These are phyloP conservation scores for Eupithecia subfuscata DNA, from an alignment of 2,888 invertebrate species.

Conservation along the genomic window DNA sequence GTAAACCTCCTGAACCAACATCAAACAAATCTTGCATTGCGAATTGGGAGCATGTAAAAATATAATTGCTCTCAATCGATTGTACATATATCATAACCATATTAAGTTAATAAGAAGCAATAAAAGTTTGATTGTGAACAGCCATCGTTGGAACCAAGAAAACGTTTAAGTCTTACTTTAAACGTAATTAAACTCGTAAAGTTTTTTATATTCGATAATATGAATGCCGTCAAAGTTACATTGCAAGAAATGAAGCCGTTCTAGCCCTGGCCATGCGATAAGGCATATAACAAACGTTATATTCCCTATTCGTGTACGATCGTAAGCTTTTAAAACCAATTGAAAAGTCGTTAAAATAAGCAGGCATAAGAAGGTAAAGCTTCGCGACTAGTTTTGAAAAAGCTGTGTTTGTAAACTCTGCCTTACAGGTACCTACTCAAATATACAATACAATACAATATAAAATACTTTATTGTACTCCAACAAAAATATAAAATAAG, in stretches of 20 bases:
- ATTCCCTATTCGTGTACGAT: background rate
- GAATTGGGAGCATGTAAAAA: background rate
- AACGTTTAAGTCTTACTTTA: constrained; percentile 42
- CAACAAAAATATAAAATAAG: no score
- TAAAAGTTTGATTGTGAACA: constrained; percentile 38
- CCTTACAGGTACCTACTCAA: background rate
- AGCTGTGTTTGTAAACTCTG: background rate
- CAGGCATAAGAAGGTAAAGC: background rate
- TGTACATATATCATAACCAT: background rate
- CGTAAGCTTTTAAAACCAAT: background rate
- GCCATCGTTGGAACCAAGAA: constrained; percentile 43
- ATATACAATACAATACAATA: no score
- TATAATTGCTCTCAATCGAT: background rate
- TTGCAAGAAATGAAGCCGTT: constrained; percentile 47
- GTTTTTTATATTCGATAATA: constrained; percentile 53
- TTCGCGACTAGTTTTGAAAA: background rate
- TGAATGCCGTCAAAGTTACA: constrained; percentile 57
- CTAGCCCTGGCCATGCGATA: background rate
- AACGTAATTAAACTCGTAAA: constrained; percentile 59
- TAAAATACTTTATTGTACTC: no score
- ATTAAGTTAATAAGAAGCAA: constrained; percentile 14
- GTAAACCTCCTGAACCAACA: background rate
- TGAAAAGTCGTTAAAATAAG: background rate
- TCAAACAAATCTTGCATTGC: background rate
- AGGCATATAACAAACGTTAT: background rate